phyloP scores from a whole-genome alignment of 2,113 vertebrate species.

The Pomatorhinus ruficollis region DNA sequence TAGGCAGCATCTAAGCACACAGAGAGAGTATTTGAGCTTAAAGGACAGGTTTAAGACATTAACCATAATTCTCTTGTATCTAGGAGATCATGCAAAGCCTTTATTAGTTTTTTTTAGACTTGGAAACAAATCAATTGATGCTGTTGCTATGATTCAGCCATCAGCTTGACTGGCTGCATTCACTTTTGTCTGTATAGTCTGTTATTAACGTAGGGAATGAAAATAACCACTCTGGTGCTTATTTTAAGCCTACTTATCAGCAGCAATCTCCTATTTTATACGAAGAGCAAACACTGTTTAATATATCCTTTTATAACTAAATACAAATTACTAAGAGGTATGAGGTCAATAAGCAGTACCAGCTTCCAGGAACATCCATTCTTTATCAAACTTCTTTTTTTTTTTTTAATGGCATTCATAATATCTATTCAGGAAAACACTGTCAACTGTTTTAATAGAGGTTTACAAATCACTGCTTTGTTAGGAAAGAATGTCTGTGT shows the following conservation, averaged over 20 bases:
- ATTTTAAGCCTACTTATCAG: neutral
- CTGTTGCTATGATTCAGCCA: constrained; percentile 25
- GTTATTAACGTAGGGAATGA: neutral
- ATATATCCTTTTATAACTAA: neutral
- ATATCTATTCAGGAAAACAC: neutral
- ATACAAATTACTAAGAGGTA: neutral
- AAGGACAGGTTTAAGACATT: neutral
- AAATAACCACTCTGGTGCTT: neutral
- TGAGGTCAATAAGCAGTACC: neutral
- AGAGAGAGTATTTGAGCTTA: neutral
- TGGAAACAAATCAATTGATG: constrained; percentile 2
- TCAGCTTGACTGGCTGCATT: neutral
- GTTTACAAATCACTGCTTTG: neutral
- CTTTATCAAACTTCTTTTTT: neutral
- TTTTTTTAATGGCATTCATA: neutral
- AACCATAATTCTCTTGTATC: neutral
- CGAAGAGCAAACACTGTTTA: neutral
- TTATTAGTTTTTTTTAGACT: neutral
- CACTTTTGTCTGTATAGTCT: neutral
- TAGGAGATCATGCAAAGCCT: neutral
- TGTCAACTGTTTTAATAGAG: neutral
- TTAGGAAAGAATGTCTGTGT: neutral
- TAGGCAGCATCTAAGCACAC: neutral
- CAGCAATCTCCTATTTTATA: neutral
- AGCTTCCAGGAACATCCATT: neutral